Conservation (phyloP, 2,113 vertebrate genomes). For the Perccottus glenii region DNA sequence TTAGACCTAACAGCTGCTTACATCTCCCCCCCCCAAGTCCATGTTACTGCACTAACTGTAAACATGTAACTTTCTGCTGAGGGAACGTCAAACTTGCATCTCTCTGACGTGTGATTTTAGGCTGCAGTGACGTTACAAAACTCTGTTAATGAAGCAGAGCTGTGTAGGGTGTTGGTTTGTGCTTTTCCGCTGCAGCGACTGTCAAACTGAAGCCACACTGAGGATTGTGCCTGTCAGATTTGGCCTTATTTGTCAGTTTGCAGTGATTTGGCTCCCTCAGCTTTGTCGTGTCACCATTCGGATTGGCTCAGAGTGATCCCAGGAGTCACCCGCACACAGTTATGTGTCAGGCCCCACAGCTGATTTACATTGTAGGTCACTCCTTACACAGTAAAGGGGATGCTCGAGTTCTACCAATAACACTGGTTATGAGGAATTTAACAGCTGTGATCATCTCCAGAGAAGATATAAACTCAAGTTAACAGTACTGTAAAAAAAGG, state of each 20-base stretch:
- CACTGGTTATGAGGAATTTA: slow-evolving; percentile 38
- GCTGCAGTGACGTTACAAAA: slow-evolving; percentile 46
- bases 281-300: slow-evolving; percentile 58
- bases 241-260: slow-evolving; percentile 69
- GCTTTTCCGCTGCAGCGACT: slow-evolving; percentile 52
- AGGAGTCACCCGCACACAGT: slow-evolving; percentile 32
- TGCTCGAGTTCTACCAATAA: slow-evolving; percentile 10
- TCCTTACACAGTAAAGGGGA: slow-evolving; percentile 20
- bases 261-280: slow-evolving; percentile 67
- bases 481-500: slow-evolving; percentile 19
- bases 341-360: slow-evolving; percentile 22
- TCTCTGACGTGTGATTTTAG: background rate
- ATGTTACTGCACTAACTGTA: slow-evolving; percentile 1
- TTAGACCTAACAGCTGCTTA: slow-evolving; percentile 64
- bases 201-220: slow-evolving; percentile 55
- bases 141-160: slow-evolving; percentile 28
- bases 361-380: slow-evolving; percentile 51
- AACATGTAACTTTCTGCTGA: slow-evolving; percentile 5
- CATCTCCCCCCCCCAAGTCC: slow-evolving; percentile 1
- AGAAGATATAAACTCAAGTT: slow-evolving; percentile 17
- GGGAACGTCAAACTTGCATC: slow-evolving; percentile 1
- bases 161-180: slow-evolving; percentile 50
- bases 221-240: slow-evolving; percentile 69
- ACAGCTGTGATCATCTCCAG: slow-evolving; percentile 26
- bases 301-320: slow-evolving; percentile 51